phyloP scores from a whole-genome alignment of 1,140 invertebrate genomes.

The Penaeus chinensis region DNA sequence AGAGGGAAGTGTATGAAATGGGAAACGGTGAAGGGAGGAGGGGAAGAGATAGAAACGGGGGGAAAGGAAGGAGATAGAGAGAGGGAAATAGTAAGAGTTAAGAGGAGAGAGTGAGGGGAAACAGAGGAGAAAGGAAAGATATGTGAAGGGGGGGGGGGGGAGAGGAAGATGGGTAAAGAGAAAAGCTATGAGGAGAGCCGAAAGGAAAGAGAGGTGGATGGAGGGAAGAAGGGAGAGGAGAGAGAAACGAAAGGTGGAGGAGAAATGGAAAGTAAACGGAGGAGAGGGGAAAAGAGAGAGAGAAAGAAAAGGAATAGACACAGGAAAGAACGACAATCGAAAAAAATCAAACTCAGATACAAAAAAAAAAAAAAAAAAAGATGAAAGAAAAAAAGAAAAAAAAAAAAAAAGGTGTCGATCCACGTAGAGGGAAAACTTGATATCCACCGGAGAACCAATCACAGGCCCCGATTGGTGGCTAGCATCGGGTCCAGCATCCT shows the following conservation, averaged over 20 bases:
- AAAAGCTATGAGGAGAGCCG: slow-evolving; percentile 7
- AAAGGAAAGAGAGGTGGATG: slow-evolving; percentile 4
- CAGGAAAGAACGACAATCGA: not conserved
- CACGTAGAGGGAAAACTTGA: too few relatives aligned
- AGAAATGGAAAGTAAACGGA: not conserved
- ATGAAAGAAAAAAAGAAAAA: not conserved
- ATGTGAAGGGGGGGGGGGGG: not conserved
- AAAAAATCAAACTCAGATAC: too few relatives aligned
- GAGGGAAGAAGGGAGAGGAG: not conserved
- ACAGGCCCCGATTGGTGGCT: too few relatives aligned
- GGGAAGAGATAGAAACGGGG: too few relatives aligned
- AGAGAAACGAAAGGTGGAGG: not conserved
- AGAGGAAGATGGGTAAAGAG: not conserved
- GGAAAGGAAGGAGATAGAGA: too few relatives aligned
- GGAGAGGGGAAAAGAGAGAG: not conserved
- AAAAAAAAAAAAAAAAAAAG: not conserved
- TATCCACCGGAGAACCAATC: too few relatives aligned
- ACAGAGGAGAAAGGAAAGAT: not conserved
- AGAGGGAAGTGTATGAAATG: too few relatives aligned
- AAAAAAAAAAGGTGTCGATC: too few relatives aligned
- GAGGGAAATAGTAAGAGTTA: too few relatives aligned
- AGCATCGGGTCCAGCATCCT: too few relatives aligned
- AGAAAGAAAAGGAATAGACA: not conserved
- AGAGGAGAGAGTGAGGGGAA: too few relatives aligned
- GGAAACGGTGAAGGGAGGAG: too few relatives aligned